A percentile compares a stretch with the other conserved stretches of the same genome.
Evolutionary conservation across 1,140 invertebrate species (phyloP).

Genomic region (Heliothis subflexa): DNA sequence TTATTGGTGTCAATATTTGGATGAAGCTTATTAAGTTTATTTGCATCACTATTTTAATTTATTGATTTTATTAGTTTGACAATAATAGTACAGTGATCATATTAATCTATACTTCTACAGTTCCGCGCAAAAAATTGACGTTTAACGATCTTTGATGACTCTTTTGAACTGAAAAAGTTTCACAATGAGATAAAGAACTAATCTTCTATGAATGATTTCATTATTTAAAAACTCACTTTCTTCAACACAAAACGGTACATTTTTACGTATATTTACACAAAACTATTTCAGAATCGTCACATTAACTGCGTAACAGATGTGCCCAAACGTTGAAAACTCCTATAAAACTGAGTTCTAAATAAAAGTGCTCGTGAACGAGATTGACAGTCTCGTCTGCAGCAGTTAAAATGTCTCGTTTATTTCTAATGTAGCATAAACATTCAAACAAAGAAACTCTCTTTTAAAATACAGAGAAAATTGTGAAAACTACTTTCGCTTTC

Average conservation of each 20-base stretch:
- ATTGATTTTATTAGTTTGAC: too few relatives aligned
- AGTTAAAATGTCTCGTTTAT: conserved; percentile 52
- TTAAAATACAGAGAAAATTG: conserved; percentile 13
- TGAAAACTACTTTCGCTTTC: conserved; percentile 18
- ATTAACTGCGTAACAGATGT: conserved; percentile 11
- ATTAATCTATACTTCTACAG: too few relatives aligned
- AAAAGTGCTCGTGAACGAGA: conserved; percentile 25
- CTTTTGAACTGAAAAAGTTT: too few relatives aligned
- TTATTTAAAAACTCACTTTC: too few relatives aligned
- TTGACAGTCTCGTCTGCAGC: conserved; percentile 40
- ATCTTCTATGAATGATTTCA: too few relatives aligned
- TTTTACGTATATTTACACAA: not conserved
- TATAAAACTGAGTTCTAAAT: conserved; percentile 47
- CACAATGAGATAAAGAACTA: too few relatives aligned
- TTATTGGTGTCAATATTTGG: not conserved
- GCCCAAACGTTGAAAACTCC: conserved; percentile 13
- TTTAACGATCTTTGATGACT: too few relatives aligned
- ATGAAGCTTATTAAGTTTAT: not conserved
- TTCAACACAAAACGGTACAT: not conserved
- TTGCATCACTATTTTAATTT: too few relatives aligned
- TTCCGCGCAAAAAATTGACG: too few relatives aligned
- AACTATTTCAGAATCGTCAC: not conserved
- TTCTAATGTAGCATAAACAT: conserved; percentile 42
- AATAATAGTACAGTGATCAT: too few relatives aligned
- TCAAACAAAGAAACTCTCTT: conserved; percentile 23